phyloP scores from a whole-genome alignment of 1,140 invertebrate species.

The Hesperophylax magnus region DNA sequence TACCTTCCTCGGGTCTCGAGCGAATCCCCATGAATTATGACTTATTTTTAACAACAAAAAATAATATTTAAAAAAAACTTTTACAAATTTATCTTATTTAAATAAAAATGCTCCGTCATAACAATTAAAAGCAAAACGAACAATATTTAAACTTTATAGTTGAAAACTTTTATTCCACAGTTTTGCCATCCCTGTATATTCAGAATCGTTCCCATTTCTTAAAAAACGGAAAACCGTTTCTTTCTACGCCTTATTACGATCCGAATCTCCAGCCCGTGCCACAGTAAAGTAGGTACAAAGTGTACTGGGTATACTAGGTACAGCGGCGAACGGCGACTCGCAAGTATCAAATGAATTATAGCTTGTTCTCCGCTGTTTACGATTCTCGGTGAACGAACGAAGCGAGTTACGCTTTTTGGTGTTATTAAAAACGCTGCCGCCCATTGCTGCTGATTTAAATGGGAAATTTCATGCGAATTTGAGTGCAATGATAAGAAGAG shows the following conservation, averaged over 20 bases:
- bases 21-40: too few relatives aligned
- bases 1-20: too few relatives aligned
- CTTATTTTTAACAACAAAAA: too few relatives aligned
- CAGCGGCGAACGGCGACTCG: background rate
- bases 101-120: too few relatives aligned
- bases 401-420: conserved; percentile 19
- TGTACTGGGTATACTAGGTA: too few relatives aligned
- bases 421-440: conserved; percentile 40
- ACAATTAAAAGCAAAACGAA: too few relatives aligned
- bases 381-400: conserved; percentile 47
- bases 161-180: too few relatives aligned
- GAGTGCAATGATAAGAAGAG: background rate
- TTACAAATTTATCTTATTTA: too few relatives aligned
- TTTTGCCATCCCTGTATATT: background rate
- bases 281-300: conserved; percentile 36
- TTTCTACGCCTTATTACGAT: conserved; percentile 48
- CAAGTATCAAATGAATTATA: conserved; percentile 54
- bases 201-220: background rate
- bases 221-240: conserved; percentile 50
- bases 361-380: conserved; percentile 50
- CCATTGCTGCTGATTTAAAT: conserved; percentile 3
- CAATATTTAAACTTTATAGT: too few relatives aligned
- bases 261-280: conserved; percentile 35
- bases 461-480: background rate
- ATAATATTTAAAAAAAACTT: too few relatives aligned